Evolutionary conservation across 2,797 vertebrate genomes (phyloP), one percentile per base, ranked within the genome.

Genomic region (Sebastolobus alascanus): DNA sequence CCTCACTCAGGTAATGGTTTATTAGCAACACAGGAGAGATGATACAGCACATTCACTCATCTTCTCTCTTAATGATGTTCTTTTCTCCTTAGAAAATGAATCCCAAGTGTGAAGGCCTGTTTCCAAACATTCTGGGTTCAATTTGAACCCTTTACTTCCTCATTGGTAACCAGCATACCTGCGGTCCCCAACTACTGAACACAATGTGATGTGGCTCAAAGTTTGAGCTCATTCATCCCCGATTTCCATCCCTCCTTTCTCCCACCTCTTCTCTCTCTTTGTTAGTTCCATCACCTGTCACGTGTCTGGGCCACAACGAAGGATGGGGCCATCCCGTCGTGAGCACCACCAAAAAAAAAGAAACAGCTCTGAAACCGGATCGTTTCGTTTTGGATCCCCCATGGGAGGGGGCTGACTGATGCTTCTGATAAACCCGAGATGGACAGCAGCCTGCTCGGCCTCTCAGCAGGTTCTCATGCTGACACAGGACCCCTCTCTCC

Each of bases 361-460:
- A 63, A 33, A 68, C 46, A n/a, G 50, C 68, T 81, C 74, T 88
- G 89, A 92, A 91, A 92, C 73, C 0, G 0, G 82, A 92, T 83
- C 27, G 2, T 77, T 69, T 43, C 2, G 4, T 63, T 64, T 31
- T 43, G 70, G 69, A 67, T 69, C 56, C 37, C 72, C 58, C 18
- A 4, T 25, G 54, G n/a, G 35, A 56, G 16, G 35, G 50, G 43
- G 69, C 33, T 67, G 68, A 76, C 68, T 79, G 85, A 87, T 59
- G 59, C 56, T 37, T 56, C 71, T 78, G 90, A 90, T 92, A 85
- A 91, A 76, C 75, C 59, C 65, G 79, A 88, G 82, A 81, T 75
- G 63, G 82, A 83, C 71, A 67, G 22, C 60, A 68, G 68, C 35
- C 50, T 59, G 13, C 38, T 76, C 10, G 2, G 58, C 68, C n/a